phyloP scores from a whole-genome alignment of 2,888 invertebrate genomes.

The Trichopria drosophilae region DNA sequence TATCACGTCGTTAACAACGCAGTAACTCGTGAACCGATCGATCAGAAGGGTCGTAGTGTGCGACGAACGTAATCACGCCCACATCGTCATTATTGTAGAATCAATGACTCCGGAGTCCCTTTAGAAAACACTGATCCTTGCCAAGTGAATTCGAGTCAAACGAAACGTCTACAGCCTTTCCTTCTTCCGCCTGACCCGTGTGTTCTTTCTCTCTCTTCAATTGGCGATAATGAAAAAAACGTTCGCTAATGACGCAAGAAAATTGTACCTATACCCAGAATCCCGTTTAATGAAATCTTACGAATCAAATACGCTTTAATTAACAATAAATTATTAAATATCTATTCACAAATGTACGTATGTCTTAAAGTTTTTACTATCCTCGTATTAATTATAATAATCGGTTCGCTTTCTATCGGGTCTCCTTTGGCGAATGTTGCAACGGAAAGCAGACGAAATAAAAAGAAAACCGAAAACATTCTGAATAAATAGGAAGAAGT shows the following conservation, averaged over 20 bases:
- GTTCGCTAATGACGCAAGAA: slow-evolving; percentile 34
- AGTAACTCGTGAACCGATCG: slow-evolving; percentile 19
- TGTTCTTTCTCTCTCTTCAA: no score
- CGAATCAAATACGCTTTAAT: slow-evolving; percentile 48
- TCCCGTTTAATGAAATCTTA: slow-evolving; percentile 45
- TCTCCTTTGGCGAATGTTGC: slow-evolving; percentile 4
- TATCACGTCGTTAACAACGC: slow-evolving; percentile 13
- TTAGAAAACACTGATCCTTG: no score
- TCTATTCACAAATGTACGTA: slow-evolving; percentile 56
- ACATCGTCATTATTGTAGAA: no score
- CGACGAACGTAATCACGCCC: slow-evolving; percentile 6
- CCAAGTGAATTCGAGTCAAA: no score
- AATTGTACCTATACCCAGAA: slow-evolving; percentile 49
- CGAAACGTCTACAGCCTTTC: no score
- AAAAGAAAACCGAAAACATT: background rate
- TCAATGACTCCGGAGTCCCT: no score
- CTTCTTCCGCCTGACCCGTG: no score
- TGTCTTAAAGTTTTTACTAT: slow-evolving; percentile 29
- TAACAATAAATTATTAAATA: slow-evolving; percentile 59
- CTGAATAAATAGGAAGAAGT: background rate
- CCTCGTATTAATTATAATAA: no score
- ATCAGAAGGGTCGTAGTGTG: slow-evolving; percentile 22
- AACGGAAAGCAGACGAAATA: background rate
- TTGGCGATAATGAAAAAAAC: no score
- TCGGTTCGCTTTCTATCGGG: no score